Percentiles rank a stretch among this genome's conserved stretches.
These are phyloP conservation scores for Troides oblongomaculatus DNA, from an alignment of 2,888 invertebrate genomes.

Conservation along the genomic window DNA sequence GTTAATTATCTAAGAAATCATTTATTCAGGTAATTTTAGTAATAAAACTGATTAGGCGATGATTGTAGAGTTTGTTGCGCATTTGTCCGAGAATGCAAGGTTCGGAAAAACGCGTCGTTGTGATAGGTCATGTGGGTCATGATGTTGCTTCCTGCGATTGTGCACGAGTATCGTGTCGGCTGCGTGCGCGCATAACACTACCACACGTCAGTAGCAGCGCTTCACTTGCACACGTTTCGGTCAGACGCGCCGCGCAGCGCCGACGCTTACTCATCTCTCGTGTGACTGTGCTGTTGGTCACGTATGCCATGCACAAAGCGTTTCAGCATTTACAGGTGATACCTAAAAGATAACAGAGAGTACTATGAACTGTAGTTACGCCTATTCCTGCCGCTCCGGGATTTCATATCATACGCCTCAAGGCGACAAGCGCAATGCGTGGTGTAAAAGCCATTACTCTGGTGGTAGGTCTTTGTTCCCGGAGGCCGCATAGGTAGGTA, in stretches of 20 bases:
- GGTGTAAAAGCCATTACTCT: no score
- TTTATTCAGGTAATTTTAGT: no score
- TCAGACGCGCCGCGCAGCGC: background rate
- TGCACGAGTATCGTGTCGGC: background rate
- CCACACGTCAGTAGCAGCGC: background rate
- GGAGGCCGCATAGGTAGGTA: no score
- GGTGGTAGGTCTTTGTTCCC: no score
- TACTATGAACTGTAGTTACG: no score
- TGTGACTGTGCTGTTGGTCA: constrained; percentile 18
- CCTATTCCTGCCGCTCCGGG: no score
- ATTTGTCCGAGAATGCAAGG: background rate
- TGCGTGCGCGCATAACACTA: background rate
- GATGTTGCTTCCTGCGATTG: constrained; percentile 17
- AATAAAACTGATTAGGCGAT: no score
- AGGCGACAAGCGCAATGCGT: no score
- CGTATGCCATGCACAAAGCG: constrained; percentile 1
- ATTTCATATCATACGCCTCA: no score
- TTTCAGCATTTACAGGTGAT: background rate
- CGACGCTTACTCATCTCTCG: background rate
- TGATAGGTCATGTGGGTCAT: constrained; percentile 22
- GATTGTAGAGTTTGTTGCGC: no score
- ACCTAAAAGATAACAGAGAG: background rate
- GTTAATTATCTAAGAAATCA: no score
- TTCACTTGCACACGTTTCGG: background rate
- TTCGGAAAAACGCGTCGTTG: background rate